Evolutionary conservation across 2,888 invertebrate genomes (phyloP).

Genomic region (Nephrotoma flavescens): DNA sequence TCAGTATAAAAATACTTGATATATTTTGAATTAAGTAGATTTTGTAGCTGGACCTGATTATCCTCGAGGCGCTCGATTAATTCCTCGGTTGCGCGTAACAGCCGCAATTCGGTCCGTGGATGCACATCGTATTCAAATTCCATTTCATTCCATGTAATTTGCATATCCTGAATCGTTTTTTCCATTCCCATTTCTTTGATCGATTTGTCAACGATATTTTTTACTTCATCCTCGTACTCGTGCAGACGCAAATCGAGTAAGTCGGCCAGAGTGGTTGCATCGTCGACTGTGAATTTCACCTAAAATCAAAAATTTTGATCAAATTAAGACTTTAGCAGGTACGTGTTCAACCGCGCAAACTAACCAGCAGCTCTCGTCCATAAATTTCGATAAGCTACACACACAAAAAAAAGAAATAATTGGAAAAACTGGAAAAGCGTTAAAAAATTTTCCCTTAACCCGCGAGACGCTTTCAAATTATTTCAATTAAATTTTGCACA

Average conservation of each 20-base stretch:
- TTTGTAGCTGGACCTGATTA: constrained; percentile 88
- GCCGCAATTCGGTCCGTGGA: constrained; percentile 61
- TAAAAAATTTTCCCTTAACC: neutral
- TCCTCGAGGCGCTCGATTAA: constrained; percentile 84
- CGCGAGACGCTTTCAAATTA: neutral
- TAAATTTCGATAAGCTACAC: neutral
- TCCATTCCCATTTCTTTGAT: constrained; percentile 97
- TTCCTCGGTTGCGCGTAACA: constrained; percentile 74
- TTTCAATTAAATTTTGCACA: no score
- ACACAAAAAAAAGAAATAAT: neutral
- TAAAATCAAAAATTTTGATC: neutral
- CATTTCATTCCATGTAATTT: constrained; percentile 65
- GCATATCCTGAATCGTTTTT: constrained; percentile 74
- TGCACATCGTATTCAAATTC: constrained; percentile 68
- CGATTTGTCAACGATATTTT: constrained; percentile 88
- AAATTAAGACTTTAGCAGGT: neutral
- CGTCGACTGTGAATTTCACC: constrained; percentile 21
- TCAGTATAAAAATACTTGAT: constrained; percentile 72
- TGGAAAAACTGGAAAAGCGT: neutral
- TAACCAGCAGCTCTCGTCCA: neutral
- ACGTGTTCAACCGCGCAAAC: neutral
- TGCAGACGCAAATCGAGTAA: constrained; percentile 77
- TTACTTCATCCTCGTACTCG: constrained; percentile 88
- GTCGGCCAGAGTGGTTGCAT: constrained; percentile 70
- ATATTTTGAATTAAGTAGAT: constrained; percentile 86